phyloP scores from a whole-genome alignment of 1,140 invertebrate species.

The Zaprionus capensis region DNA sequence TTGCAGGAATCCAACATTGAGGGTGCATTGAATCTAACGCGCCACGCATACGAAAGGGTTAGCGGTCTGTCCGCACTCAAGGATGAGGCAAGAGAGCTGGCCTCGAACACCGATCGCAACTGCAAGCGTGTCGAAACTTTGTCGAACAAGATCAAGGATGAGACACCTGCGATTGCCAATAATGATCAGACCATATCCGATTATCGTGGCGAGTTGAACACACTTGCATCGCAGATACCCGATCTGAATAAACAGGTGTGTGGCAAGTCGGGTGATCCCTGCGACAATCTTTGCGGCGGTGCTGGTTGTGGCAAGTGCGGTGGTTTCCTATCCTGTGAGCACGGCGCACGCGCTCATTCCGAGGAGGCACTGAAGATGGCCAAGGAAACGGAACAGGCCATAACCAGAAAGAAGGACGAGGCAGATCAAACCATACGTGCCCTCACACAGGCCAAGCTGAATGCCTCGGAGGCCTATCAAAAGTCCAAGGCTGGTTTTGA shows the following conservation, averaged over 20 bases:
- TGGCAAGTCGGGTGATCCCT: constrained; percentile 93
- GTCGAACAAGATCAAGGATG: constrained; percentile 88
- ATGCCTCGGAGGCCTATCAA: constrained; percentile 85
- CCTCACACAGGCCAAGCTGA: constrained; percentile 86
- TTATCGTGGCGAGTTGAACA: constrained; percentile 88
- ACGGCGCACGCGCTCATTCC: constrained; percentile 94
- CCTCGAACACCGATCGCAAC: constrained; percentile 91
- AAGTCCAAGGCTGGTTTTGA: constrained; percentile 85
- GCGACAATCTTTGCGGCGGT: constrained; percentile 96
- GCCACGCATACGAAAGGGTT: constrained; percentile 89
- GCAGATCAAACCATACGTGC: constrained; percentile 87
- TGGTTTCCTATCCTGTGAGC: constrained; percentile 92
- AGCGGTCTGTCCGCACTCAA: constrained; percentile 85
- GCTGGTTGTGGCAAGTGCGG: constrained; percentile 97
- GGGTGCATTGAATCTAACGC: constrained; percentile 95
- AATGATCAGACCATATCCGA: constrained; percentile 88
- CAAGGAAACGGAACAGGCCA: constrained; percentile 91
- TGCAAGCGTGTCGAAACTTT: constrained; percentile 93
- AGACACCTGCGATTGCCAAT: constrained; percentile 89
- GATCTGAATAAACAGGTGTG: constrained; percentile 95
- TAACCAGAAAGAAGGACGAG: constrained; percentile 92
- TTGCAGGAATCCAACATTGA: constrained; percentile 97
- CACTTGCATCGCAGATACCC: constrained; percentile 90
- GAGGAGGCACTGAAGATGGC: constrained; percentile 93
- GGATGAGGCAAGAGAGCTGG: constrained; percentile 88